Conservation (phyloP, 2,797 vertebrate genomes). For the Sphenopsis melanotis region DNA sequence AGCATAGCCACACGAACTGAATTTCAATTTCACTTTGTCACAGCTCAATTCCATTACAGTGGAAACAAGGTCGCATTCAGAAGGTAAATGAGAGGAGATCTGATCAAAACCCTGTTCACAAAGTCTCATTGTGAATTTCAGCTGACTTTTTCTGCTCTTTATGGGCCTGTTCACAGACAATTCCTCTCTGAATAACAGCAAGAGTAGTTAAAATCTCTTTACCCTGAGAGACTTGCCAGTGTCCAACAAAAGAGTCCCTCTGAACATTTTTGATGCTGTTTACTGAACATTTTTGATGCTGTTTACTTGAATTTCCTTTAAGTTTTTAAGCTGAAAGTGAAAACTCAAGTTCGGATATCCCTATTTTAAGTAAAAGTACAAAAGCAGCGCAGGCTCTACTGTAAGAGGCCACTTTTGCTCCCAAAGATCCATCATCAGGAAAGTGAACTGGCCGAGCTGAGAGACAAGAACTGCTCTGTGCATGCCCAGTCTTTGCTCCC, state of each 20-base stretch:
- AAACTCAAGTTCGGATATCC: not conserved
- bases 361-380: not conserved
- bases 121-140: slow-evolving; percentile 26
- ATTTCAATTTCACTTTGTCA: not conserved
- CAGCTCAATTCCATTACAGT: not conserved
- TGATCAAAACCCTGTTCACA: slow-evolving; percentile 45
- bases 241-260: not conserved
- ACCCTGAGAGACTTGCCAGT: not conserved
- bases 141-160: not conserved
- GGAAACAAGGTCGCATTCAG: slow-evolving; percentile 25
- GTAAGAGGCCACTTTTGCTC: not conserved
- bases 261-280: not conserved
- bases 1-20: not conserved
- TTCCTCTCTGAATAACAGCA: not conserved
- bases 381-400: not conserved
- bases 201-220: not conserved
- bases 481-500: not conserved
- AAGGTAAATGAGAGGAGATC: slow-evolving; percentile 1
- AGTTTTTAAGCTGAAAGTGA: not conserved
- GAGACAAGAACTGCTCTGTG: not conserved
- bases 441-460: not conserved
- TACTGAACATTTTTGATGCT: not conserved
- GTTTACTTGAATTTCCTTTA: not conserved
- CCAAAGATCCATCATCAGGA: not conserved
- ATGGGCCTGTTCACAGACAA: not conserved